A percentile compares a stretch with the other conserved stretches of the same genome.
Evolutionary conservation across 2,113 vertebrate genomes (phyloP).

Genomic region (Leptodactylus fuscus): DNA sequence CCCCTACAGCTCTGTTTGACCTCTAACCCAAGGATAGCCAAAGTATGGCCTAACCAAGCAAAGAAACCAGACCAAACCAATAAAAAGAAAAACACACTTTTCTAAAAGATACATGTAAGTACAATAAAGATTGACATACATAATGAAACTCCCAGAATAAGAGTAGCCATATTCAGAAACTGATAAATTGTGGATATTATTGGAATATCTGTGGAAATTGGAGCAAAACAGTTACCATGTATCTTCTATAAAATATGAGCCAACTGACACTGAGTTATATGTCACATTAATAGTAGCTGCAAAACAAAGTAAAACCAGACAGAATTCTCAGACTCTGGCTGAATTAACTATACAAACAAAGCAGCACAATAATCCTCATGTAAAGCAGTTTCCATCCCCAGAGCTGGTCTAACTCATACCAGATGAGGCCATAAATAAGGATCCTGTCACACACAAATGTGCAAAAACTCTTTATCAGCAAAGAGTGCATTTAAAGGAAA

Average conservation of each 20-base stretch:
- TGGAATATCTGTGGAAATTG: not conserved
- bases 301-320: slow-evolving; percentile 36
- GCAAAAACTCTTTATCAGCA: slow-evolving; percentile 34
- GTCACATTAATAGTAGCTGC: slow-evolving; percentile 19
- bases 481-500: slow-evolving; percentile 35
- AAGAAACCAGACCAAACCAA: no score
- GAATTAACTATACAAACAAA: slow-evolving; percentile 47
- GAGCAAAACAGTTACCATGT: not conserved
- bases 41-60: no score
- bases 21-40: no score
- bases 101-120: no score
- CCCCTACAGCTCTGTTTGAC: no score
- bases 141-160: not conserved
- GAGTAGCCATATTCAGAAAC: not conserved
- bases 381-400: slow-evolving; percentile 47
- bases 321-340: slow-evolving; percentile 27
- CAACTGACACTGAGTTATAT: not conserved
- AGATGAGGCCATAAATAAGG: slow-evolving; percentile 53
- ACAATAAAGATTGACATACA: no score
- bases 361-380: slow-evolving; percentile 27
- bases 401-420: slow-evolving; percentile 44
- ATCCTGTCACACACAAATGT: slow-evolving; percentile 37
- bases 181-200: slow-evolving; percentile 12
- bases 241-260: slow-evolving; percentile 11
- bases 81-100: no score